These are phyloP conservation scores for Drosophila algonquin DNA, from an alignment of 2,888 invertebrate species.

Conservation along the genomic window DNA sequence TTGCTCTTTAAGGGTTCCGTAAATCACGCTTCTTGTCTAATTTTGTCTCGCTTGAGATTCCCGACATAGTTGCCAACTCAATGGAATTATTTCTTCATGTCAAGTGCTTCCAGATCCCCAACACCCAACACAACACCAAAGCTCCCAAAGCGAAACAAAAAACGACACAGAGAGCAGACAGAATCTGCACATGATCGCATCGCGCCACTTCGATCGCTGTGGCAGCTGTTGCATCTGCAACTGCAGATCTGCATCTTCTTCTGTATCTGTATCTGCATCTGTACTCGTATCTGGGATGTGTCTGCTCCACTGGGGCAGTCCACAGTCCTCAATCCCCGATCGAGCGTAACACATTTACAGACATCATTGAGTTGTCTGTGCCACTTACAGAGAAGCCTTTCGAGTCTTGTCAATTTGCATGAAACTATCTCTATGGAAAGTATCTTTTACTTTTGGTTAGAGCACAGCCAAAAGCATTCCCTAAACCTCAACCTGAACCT, in stretches of 20 bases:
- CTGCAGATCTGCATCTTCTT: conserved; percentile 44
- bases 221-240: conserved; percentile 42
- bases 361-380: conserved; percentile 65
- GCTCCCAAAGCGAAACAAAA: background rate
- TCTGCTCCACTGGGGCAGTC: conserved; percentile 49
- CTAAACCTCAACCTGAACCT: background rate
- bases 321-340: conserved; percentile 53
- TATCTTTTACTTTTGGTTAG: conserved; percentile 1
- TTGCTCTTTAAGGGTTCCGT: conserved; percentile 82
- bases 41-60: conserved; percentile 81
- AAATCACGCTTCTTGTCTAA: conserved; percentile 84
- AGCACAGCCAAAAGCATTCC: background rate
- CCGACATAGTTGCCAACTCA: conserved; percentile 81
- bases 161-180: conserved; percentile 14
- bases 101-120: conserved; percentile 68
- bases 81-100: conserved; percentile 78
- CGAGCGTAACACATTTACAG: conserved; percentile 74
- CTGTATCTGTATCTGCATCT: conserved; percentile 30
- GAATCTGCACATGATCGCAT: conserved; percentile 46
- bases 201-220: too few relatives aligned
- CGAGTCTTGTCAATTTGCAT: conserved; percentile 32
- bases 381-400: conserved; percentile 46
- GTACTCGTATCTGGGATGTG: conserved; percentile 28
- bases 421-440: conserved; percentile 6
- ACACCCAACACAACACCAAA: background rate